A percentile compares a stretch with the other conserved stretches of the same genome.
Evolutionary conservation across 2,888 invertebrate species (phyloP).

Genomic region (Dusona sp.): DNA sequence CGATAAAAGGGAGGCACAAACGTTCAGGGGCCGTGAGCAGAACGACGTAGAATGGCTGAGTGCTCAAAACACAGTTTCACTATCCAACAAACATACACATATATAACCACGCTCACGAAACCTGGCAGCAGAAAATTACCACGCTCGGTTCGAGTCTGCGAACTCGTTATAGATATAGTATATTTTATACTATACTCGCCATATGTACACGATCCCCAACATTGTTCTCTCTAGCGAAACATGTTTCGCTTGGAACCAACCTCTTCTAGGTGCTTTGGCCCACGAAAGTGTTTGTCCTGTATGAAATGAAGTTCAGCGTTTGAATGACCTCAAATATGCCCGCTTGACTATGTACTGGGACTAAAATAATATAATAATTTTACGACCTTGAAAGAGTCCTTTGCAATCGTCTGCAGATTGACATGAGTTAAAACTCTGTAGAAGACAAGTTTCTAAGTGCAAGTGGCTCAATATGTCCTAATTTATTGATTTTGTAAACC

Average conservation of each 20-base stretch:
- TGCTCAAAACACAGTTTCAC: constrained; percentile 60
- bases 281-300: constrained; percentile 25
- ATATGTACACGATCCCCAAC: constrained; percentile 46
- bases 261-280: constrained; percentile 18
- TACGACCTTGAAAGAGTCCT: neutral
- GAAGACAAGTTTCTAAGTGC: neutral
- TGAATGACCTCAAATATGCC: neutral
- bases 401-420: neutral
- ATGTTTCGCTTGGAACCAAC: constrained; percentile 46
- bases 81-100: constrained; percentile 26
- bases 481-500: neutral
- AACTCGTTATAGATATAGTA: constrained; percentile 34
- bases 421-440: neutral
- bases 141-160: constrained; percentile 52
- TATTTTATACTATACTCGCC: constrained; percentile 17
- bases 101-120: constrained; percentile 36
- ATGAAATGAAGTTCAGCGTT: constrained; percentile 3
- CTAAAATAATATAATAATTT: neutral
- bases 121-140: constrained; percentile 65
- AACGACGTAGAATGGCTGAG: constrained; percentile 54
- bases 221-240: constrained; percentile 50
- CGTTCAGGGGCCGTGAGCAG: constrained; percentile 45
- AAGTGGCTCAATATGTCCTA: neutral
- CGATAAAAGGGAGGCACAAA: constrained; percentile 66
- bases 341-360: neutral